Conservation (phyloP, 2,113 vertebrate species). For the Menidia beryllina region DNA sequence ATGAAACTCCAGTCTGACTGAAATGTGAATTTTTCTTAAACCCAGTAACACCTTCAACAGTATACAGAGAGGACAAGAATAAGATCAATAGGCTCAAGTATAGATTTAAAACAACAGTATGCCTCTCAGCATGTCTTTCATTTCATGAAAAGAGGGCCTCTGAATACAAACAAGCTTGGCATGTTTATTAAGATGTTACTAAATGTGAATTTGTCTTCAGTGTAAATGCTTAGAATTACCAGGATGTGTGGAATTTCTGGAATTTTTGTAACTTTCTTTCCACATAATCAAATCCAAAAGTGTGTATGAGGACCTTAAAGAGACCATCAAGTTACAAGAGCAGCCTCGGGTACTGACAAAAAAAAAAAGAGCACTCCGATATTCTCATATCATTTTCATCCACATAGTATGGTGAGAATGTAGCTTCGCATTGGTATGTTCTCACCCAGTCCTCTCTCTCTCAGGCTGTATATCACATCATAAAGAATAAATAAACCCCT, state of each 20-base stretch:
- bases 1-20: too few species aligned
- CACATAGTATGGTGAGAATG: constrained; percentile 73
- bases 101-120: too few species aligned
- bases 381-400: constrained; percentile 75
- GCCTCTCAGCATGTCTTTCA: too few species aligned
- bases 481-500: constrained; percentile 81
- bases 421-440: constrained; percentile 78
- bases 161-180: too few species aligned
- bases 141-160: too few species aligned
- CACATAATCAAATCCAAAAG: constrained; percentile 27
- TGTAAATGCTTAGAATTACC: neutral
- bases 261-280: constrained; percentile 9
- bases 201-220: neutral
- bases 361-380: constrained; percentile 62
- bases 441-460: constrained; percentile 78
- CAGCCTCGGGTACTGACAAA: constrained; percentile 74
- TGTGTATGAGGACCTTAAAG: constrained; percentile 33
- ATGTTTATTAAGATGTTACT: neutral
- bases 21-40: too few species aligned
- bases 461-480: constrained; percentile 81
- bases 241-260: neutral
- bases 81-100: too few species aligned
- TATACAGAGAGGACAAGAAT: too few species aligned
- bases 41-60: too few species aligned
- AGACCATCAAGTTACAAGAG: constrained; percentile 40